Conservation (phyloP, 2,113 vertebrate genomes). For the Equus przewalskii region DNA sequence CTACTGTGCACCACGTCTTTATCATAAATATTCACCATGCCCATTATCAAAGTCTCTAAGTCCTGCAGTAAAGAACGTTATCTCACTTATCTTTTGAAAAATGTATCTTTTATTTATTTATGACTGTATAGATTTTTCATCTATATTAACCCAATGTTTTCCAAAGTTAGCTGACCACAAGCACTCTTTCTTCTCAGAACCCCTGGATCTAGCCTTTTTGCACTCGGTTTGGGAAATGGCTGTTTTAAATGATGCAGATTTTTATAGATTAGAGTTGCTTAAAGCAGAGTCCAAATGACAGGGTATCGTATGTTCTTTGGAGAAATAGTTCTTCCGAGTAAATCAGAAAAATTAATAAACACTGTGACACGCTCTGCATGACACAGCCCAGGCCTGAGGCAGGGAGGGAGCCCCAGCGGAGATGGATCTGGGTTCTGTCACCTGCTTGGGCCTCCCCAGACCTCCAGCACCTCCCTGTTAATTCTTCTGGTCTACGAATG, state of each 20-base stretch:
- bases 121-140: not conserved
- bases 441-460: not conserved
- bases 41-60: not conserved
- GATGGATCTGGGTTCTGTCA: conserved; percentile 72
- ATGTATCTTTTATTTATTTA: not conserved
- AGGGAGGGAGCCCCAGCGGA: not conserved
- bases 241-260: conserved; percentile 50
- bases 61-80: not conserved
- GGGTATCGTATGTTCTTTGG: conserved; percentile 7
- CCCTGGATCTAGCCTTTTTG: not conserved
- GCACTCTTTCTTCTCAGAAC: not conserved
- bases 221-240: conserved; percentile 23
- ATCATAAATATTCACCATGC: not conserved
- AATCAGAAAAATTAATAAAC: conserved; percentile 80
- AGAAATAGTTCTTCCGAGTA: conserved; percentile 60
- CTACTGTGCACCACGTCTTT: not conserved
- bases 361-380: not conserved
- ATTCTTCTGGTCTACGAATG: not conserved
- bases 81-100: not conserved
- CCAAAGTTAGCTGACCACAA: not conserved
- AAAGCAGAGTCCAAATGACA: conserved; percentile 53
- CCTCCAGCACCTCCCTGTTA: not conserved
- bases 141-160: not conserved
- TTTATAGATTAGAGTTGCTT: conserved; percentile 58
- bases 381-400: conserved; percentile 68